Evolutionary conservation across 2,113 vertebrate species (phyloP).

Genomic region (Strix aluco): DNA sequence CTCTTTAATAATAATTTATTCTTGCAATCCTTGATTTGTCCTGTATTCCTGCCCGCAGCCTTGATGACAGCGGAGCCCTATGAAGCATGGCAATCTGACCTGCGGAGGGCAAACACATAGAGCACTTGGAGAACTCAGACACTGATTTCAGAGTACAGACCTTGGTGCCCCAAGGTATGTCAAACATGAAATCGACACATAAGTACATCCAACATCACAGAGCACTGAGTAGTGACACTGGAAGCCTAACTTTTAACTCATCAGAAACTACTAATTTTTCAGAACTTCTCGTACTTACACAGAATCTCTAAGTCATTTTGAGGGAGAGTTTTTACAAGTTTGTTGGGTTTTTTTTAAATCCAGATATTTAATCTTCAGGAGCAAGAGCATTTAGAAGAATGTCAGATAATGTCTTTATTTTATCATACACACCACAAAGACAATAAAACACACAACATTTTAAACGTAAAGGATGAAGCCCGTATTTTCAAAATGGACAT

Average conservation of each 20-base stretch:
- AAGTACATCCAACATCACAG: not conserved
- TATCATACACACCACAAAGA: not conserved
- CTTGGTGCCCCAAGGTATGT: not conserved
- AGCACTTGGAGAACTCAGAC: not conserved
- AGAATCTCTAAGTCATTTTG: not conserved
- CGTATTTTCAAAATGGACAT: not conserved
- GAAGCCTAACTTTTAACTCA: not conserved
- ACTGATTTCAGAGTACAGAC: not conserved
- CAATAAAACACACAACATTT: not conserved
- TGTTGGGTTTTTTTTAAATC: accelerated
- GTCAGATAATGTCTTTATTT: not conserved
- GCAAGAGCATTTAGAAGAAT: not conserved
- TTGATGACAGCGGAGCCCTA: not conserved
- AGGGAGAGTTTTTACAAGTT: not conserved
- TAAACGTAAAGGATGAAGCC: not conserved
- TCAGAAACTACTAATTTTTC: not conserved
- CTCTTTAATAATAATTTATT: not conserved
- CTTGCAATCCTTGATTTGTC: not conserved
- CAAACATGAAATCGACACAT: not conserved
- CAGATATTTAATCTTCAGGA: not conserved
- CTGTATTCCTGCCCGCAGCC: not conserved
- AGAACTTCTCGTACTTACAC: not conserved
- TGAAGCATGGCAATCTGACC: not conserved
- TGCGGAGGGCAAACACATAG: accelerated
- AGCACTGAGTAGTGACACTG: not conserved